Base-by-base conservation (phyloP, 1,140 invertebrate genomes). In the Leptoteleia sp. region DNA sequence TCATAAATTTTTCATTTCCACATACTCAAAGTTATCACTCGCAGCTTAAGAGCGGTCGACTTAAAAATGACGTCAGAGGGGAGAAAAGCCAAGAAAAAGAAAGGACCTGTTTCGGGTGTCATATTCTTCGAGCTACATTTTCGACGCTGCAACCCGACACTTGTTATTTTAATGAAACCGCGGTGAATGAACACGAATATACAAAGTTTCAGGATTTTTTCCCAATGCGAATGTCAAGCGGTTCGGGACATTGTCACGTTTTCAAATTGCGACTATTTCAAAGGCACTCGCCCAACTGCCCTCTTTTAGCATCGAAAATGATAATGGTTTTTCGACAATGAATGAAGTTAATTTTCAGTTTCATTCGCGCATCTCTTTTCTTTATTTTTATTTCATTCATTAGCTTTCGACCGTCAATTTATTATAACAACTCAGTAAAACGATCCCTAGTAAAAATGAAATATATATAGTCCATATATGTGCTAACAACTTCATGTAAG, bases 91-190 rank as follows among this genome's bases (percentile, higher is more conserved):
- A 61, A 72, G 50, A 72, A 78, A 78, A 70, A 70, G 50, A 72
- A 52, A 42, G n/a, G 67, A 72, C 67, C 61, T 78, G 67, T 52
- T 77, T 71, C 59, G 67, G 67, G 75, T 78, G 75, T 78, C 75
- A 25, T 71, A 45, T 78, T 71, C 50, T 65, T 59, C 35, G 9
- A 22, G 29, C 61, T 67, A 78, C 75, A 72, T 78, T 78, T 78
- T 78, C 38, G 61, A 65, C 38, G 45, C 11, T 43, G 75, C 13
- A 71, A 78, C 61, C 19, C 54, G 65, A 78, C 52, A 43, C 67
- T 78, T 78, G 75, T 78, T 78, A 61, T 78, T 78, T 67, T 61
- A 71, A 71, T 78, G 59, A 54, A 52, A 64, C 37, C 52, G 62
- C 55, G 62, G 55, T 70, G 54, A 78, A 55, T 37, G 48, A 70